These are phyloP conservation scores for Meloidogyne hapla DNA, from an alignment of 1,140 invertebrate species.

Conservation along the genomic window DNA sequence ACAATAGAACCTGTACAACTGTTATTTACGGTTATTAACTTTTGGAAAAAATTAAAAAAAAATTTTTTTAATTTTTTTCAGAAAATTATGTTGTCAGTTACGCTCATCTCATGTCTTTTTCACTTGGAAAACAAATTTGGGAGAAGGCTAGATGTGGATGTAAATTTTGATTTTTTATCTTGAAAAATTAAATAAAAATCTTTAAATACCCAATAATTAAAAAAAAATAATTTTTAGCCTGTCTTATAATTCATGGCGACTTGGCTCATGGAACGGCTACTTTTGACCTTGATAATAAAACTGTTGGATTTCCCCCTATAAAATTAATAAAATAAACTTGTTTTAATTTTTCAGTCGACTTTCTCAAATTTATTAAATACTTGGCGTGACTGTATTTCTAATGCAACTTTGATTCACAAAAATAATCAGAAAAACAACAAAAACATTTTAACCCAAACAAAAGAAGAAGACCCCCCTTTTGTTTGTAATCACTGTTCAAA, in stretches of 20 bases:
- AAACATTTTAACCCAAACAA: not conserved
- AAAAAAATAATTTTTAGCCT: slow-evolving; percentile 42
- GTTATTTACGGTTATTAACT: slow-evolving; percentile 21
- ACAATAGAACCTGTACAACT: slow-evolving; percentile 22
- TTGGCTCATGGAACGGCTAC: slow-evolving; percentile 38
- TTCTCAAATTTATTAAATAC: slow-evolving; percentile 35
- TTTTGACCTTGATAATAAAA: slow-evolving; percentile 43
- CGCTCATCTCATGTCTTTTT: not conserved
- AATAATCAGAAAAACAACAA: not conserved
- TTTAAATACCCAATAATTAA: no score
- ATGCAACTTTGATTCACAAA: slow-evolving; percentile 19
- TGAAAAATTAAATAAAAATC: no score
- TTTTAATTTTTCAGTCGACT: not conserved
- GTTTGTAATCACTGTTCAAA: slow-evolving; percentile 46
- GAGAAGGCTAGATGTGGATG: slow-evolving; percentile 52
- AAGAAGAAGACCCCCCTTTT: slow-evolving; percentile 23
- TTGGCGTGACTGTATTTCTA: slow-evolving; percentile 52
- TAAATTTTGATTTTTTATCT: slow-evolving; percentile 3
- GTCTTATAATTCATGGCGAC: slow-evolving; percentile 50
- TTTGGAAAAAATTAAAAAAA: not conserved
- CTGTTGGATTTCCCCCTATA: slow-evolving; percentile 5
- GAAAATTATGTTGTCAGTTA: slow-evolving; percentile 29
- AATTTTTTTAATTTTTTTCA: slow-evolving; percentile 3
- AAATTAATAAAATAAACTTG: not conserved
- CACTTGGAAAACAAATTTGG: slow-evolving; percentile 49